Conservation (phyloP, 2,113 vertebrate genomes). For the Rutilus rutilus region DNA sequence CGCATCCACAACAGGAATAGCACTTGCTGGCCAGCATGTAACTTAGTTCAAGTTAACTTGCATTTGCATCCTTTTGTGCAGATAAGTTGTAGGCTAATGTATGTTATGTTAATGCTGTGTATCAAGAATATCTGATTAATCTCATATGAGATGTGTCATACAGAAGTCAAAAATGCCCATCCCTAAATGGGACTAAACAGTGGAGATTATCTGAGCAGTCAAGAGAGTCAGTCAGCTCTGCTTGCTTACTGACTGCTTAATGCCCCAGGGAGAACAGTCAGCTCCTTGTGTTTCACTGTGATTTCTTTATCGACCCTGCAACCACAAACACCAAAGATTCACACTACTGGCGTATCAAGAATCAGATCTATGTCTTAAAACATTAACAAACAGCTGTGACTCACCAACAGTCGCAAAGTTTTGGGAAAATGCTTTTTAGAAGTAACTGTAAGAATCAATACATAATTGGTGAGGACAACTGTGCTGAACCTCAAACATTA, state of each 20-base stretch:
- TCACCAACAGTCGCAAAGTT: neutral
- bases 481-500: neutral
- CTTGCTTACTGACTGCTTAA: conserved; percentile 21
- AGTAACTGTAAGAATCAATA: neutral
- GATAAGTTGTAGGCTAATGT: too few relatives aligned
- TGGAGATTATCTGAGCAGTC: neutral
- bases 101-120: too few relatives aligned
- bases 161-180: too few relatives aligned
- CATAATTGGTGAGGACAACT: neutral
- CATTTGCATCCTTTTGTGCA: too few relatives aligned
- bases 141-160: too few relatives aligned
- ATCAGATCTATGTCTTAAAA: conserved; percentile 18
- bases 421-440: neutral
- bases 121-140: too few relatives aligned
- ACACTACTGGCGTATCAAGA: conserved; percentile 10
- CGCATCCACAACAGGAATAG: too few relatives aligned
- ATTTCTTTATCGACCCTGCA: conserved; percentile 45
- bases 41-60: too few relatives aligned
- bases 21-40: too few relatives aligned
- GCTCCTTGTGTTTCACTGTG: conserved; percentile 41
- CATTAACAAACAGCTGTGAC: neutral
- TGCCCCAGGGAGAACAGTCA: conserved; percentile 35
- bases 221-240: conserved; percentile 23
- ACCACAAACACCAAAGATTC: conserved; percentile 47
- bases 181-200: neutral